phyloP scores from a whole-genome alignment of 2,888 invertebrate genomes.

The Oxycera nigricornis region DNA sequence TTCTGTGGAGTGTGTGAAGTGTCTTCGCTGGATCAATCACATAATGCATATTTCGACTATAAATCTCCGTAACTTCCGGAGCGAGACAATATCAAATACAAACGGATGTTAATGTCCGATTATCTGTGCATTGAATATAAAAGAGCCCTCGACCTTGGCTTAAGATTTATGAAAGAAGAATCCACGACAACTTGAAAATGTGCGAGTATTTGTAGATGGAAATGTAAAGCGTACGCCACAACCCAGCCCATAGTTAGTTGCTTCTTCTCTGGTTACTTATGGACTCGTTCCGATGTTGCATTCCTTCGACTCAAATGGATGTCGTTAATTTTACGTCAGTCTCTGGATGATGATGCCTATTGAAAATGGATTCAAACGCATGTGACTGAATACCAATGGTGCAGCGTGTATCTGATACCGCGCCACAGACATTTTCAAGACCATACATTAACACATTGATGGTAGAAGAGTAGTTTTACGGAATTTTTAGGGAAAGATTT shows the following conservation, averaged over 20 bases:
- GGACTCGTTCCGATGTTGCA: background rate
- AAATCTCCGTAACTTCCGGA: slow-evolving; percentile 28
- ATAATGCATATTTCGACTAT: too few relatives aligned
- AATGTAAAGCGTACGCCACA: background rate
- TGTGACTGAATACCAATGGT: background rate
- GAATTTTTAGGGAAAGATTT: background rate
- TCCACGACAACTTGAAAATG: slow-evolving; percentile 4
- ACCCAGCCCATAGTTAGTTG: background rate
- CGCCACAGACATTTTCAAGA: background rate
- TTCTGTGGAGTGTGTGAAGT: too few relatives aligned
- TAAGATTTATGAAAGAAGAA: slow-evolving; percentile 23
- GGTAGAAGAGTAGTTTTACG: background rate
- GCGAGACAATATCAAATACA: slow-evolving; percentile 33
- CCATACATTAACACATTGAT: background rate
- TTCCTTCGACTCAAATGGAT: background rate
- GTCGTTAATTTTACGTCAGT: background rate
- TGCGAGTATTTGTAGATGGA: background rate
- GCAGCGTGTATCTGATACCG: background rate
- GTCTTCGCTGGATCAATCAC: too few relatives aligned
- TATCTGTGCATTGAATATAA: slow-evolving; percentile 40
- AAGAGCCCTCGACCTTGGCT: slow-evolving; percentile 41
- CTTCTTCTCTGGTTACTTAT: too few relatives aligned
- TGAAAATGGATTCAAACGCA: background rate
- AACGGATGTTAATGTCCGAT: slow-evolving; percentile 43
- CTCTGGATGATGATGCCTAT: background rate